A percentile compares a stretch with the other conserved stretches of the same genome.
Conservation (phyloP, 1,140 invertebrate genomes). For the Anthonomus grandis region DNA sequence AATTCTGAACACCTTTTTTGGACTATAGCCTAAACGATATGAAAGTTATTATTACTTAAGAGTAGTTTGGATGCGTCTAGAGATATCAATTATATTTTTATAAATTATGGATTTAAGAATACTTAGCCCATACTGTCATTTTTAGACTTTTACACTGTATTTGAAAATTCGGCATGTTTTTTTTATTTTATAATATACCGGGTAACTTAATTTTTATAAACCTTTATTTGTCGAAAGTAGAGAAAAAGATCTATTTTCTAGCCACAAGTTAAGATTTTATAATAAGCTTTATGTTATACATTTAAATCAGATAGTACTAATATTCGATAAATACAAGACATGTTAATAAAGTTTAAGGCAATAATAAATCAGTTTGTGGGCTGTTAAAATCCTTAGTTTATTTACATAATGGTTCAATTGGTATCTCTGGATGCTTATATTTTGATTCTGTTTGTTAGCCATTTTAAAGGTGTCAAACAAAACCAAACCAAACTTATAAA, state of each 20-base stretch:
- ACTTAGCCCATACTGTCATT: background rate
- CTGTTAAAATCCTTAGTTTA: no score
- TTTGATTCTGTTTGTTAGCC: background rate
- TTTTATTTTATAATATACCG: background rate
- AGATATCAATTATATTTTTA: background rate
- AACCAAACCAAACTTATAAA: background rate
- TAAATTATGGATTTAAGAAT: background rate
- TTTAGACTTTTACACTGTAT: background rate
- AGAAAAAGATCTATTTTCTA: no score
- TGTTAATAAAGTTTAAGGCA: background rate
- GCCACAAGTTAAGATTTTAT: no score
- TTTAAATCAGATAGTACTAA: background rate
- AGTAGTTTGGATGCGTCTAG: no score
- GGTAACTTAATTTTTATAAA: background rate
- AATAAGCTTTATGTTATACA: no score
- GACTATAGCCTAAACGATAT: background rate
- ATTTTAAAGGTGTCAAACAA: background rate
- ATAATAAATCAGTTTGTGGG: background rate
- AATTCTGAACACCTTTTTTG: no score
- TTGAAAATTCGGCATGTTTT: background rate
- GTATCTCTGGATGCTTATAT: no score
- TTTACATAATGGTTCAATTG: background rate
- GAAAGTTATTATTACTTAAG: slow-evolving; percentile 1
- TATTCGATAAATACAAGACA: background rate
- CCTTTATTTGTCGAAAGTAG: background rate